Base-by-base conservation (phyloP, 2,113 vertebrate species). In the Galeopterus variegatus region DNA sequence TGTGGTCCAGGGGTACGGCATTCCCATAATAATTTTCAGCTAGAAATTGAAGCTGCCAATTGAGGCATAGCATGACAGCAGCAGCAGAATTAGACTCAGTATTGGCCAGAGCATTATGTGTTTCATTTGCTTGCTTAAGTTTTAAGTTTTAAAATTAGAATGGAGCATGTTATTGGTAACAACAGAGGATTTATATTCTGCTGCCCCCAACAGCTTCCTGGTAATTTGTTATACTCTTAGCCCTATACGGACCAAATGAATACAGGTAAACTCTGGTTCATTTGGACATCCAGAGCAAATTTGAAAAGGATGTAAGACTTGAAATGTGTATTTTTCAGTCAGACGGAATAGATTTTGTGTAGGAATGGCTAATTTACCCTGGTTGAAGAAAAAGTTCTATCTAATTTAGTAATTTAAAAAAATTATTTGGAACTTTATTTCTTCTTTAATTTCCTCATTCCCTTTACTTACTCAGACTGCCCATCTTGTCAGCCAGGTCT, bases 131-230 rank as follows among this genome's bases (percentile, higher is more conserved):
- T 82, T 84, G 52, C 18, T 75, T 81, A 7, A 73, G n/a, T 75
- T 93, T 93, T 93, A 86, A 21, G 13, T 64, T 88, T 93, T 67
- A 17, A 73, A 85, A 73, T 93, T 33, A 72, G 11, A 41, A 15
- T 83, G 56, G 13, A n/a, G 41, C 23, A 4, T 14, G 10, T 41
- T 56, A 83, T 65, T 54, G n/a, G 6, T 70, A 67, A 90, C 36
- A 93, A 41, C 15, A 75, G 6, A 52, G 5, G 31, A 41, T 4
- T 85, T 62, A 41, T 2, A 52, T 76, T 52, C 76, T 28, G 24
- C 36, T 24, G 7, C 26, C 14, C 24, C 1, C 41, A 93, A 62
- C 7, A 45, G 24, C 18, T 54, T 60, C 36, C 65, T 36, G 11
- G 4, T 60, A 86, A 64, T 14, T 82, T 79, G 1, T 67, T 73